A percentile compares a stretch with the other conserved stretches of the same genome.
Evolutionary conservation across 2,797 vertebrate genomes (phyloP).

Genomic region (Hapalemur alaotrensis): DNA sequence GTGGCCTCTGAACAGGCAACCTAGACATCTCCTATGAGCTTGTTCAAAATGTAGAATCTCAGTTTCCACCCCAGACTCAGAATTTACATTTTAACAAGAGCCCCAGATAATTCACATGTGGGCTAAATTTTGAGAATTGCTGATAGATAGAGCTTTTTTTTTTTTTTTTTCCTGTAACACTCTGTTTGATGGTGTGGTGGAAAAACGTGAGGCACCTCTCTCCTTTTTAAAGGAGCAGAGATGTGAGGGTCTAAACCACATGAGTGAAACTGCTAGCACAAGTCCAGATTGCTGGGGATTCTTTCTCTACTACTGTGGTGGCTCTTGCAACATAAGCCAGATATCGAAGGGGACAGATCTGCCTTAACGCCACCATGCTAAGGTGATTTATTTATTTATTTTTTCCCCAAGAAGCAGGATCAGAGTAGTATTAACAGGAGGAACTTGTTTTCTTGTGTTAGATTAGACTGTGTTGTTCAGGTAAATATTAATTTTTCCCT

Average conservation of each 20-base stretch:
- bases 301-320: not conserved
- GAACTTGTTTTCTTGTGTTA: not conserved
- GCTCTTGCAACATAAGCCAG: not conserved
- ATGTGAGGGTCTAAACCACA: not conserved
- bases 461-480: not conserved
- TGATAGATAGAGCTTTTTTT: not conserved
- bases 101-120: not conserved
- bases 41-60: not conserved
- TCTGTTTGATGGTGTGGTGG: not conserved
- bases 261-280: not conserved
- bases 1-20: not conserved
- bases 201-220: not conserved
- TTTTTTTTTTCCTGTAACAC: no score
- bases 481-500: not conserved
- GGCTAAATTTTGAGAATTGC: not conserved
- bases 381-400: not conserved
- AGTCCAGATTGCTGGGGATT: not conserved
- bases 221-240: not conserved
- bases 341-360: not conserved
- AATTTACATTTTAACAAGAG: constrained; percentile 23
- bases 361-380: not conserved
- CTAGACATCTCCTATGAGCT: not conserved
- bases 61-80: not conserved
- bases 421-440: not conserved
- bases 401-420: not conserved